These are phyloP conservation scores for Goniozus legneri DNA, from an alignment of 1,140 invertebrate genomes.

Conservation along the genomic window DNA sequence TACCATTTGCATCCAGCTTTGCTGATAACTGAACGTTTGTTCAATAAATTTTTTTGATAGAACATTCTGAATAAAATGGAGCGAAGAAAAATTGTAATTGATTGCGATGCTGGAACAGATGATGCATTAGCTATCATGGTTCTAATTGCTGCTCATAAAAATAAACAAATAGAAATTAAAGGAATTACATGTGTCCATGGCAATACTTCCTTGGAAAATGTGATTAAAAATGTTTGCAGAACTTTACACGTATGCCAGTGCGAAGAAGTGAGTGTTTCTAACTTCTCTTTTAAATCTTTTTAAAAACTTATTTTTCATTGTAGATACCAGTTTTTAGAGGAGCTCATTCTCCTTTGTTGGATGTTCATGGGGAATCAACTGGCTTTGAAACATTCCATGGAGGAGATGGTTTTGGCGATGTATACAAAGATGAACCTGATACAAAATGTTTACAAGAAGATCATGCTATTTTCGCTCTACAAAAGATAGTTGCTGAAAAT, in stretches of 20 bases:
- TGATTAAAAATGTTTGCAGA: slow-evolving; percentile 60
- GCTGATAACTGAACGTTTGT: no score
- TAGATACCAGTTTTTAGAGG: slow-evolving; percentile 68
- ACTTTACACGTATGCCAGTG: slow-evolving; percentile 53
- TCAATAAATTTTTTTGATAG: no score
- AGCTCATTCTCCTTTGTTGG: slow-evolving; percentile 54
- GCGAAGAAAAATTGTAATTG: slow-evolving; percentile 53
- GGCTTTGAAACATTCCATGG: slow-evolving; percentile 53
- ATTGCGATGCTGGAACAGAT: slow-evolving; percentile 64
- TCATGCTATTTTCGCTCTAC: slow-evolving; percentile 53
- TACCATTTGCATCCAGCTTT: no score
- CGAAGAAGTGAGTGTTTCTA: slow-evolving; percentile 51
- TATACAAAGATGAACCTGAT: slow-evolving; percentile 37
- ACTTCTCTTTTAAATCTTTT: not conserved
- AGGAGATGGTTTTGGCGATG: slow-evolving; percentile 66
- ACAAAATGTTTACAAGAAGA: slow-evolving; percentile 40
- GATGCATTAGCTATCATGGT: slow-evolving; percentile 64
- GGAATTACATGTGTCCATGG: slow-evolving; percentile 65
- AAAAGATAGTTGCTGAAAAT: slow-evolving; percentile 52
- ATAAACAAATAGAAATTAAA: slow-evolving; percentile 53
- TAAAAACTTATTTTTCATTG: slow-evolving; percentile 14
- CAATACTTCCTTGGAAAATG: slow-evolving; percentile 61
- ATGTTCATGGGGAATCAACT: slow-evolving; percentile 24
- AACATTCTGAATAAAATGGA: not conserved
- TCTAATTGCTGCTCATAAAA: slow-evolving; percentile 56